These are phyloP conservation scores for Drosophila antonietae DNA, from an alignment of 2,888 invertebrate species.

Conservation along the genomic window DNA sequence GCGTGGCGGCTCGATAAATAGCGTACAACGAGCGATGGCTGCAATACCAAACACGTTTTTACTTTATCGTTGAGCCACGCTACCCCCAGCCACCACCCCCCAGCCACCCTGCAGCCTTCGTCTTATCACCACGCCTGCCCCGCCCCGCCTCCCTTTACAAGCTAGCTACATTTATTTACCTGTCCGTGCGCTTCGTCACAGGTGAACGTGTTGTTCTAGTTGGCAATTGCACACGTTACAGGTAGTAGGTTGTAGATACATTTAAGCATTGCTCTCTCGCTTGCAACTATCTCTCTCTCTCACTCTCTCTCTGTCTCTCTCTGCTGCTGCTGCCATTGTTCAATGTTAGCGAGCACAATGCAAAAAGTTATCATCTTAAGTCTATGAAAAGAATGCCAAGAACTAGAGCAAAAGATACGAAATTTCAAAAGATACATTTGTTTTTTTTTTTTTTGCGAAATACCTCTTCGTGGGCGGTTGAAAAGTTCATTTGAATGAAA, in stretches of 20 bases:
- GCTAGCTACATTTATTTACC: conserved; percentile 48
- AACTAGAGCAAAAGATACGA: conserved; percentile 13
- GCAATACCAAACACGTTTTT: conserved; percentile 75
- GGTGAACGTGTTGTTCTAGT: conserved; percentile 78
- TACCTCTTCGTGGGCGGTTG: conserved; percentile 4
- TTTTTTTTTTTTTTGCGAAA: conserved; percentile 3
- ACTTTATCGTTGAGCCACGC: conserved; percentile 57
- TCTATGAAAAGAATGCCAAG: conserved; percentile 17
- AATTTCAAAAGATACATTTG: conserved; percentile 6
- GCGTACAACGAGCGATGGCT: conserved; percentile 56
- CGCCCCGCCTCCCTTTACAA: background rate
- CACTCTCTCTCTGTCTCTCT: background rate
- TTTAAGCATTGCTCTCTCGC: conserved; percentile 8
- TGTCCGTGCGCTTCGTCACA: conserved; percentile 66
- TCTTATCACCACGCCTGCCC: background rate
- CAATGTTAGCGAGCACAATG: conserved; percentile 22
- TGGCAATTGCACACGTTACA: conserved; percentile 75
- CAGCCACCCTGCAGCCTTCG: background rate
- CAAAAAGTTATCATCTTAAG: conserved; percentile 30
- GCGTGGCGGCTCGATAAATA: conserved; percentile 60
- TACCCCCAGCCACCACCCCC: background rate
- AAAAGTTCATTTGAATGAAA: background rate
- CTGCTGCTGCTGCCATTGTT: conserved; percentile 18
- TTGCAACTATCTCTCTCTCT: background rate
- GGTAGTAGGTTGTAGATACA: conserved; percentile 42